phyloP scores from a whole-genome alignment of 2,797 vertebrate genomes.

The Bucorvus abyssinicus region DNA sequence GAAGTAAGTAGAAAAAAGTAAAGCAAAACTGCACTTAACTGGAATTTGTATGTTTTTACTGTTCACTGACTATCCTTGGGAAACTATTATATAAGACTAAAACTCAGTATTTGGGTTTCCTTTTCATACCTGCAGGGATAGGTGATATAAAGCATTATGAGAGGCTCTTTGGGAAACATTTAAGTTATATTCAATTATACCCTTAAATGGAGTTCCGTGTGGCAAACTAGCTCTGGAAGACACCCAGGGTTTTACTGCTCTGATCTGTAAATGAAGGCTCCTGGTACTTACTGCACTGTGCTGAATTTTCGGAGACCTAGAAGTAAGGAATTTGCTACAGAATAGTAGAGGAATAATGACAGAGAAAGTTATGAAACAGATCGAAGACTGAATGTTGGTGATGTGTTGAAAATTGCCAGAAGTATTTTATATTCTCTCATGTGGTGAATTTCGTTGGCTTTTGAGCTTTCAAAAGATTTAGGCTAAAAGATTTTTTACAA shows the following conservation, averaged over 20 bases:
- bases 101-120: background rate
- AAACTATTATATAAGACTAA: background rate
- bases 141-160: background rate
- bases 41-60: background rate
- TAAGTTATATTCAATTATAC: background rate
- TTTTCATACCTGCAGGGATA: background rate
- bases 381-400: background rate
- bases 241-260: background rate
- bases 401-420: background rate
- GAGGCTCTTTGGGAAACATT: background rate
- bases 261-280: background rate
- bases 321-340: background rate
- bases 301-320: background rate
- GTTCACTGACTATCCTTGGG: background rate
- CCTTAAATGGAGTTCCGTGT: background rate
- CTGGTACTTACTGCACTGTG: background rate
- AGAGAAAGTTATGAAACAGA: background rate
- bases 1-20: slow-evolving; percentile 77
- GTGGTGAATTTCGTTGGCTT: background rate
- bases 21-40: background rate
- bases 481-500: background rate
- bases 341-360: background rate
- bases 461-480: background rate
- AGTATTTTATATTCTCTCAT: background rate
- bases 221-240: background rate